Conservation (phyloP, 2,113 vertebrate genomes). For the Thunnus maccoyii region DNA sequence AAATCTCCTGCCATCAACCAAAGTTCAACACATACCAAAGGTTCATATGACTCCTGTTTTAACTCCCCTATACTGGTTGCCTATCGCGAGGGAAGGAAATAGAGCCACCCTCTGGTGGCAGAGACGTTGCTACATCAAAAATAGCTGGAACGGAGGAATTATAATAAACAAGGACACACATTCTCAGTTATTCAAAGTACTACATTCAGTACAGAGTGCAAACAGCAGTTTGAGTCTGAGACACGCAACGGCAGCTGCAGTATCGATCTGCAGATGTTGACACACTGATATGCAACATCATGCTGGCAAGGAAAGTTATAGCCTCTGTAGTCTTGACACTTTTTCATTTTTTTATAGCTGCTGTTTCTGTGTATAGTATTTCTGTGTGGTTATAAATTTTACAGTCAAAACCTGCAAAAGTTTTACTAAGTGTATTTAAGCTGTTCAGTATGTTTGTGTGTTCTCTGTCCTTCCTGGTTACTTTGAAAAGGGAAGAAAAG, state of each 20-base stretch:
- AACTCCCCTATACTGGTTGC: slow-evolving; percentile 1
- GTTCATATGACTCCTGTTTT: slow-evolving; percentile 9
- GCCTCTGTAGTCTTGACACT: neutral
- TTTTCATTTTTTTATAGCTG: neutral
- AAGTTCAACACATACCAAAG: slow-evolving; percentile 5
- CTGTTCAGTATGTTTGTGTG: neutral
- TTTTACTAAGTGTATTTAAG: neutral
- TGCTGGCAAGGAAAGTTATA: neutral
- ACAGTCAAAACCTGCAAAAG: neutral
- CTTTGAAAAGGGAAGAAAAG: neutral
- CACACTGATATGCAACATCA: neutral
- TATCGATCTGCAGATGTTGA: neutral
- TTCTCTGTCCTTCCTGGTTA: neutral
- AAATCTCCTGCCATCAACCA: neutral
- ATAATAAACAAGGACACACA: neutral
- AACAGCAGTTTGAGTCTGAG: neutral
- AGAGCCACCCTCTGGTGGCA: slow-evolving; percentile 3
- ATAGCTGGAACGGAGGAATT: neutral
- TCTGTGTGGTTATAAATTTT: slow-evolving; percentile 3
- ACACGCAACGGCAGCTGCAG: neutral
- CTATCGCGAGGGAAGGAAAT: neutral
- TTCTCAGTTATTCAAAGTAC: neutral
- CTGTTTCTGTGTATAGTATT: neutral
- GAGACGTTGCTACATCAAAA: neutral
- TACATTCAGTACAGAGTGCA: neutral